Percentiles rank a stretch among this genome's conserved stretches.
Evolutionary conservation across 2,888 invertebrate species (phyloP).

Genomic region (Diaprepes abbreviatus): DNA sequence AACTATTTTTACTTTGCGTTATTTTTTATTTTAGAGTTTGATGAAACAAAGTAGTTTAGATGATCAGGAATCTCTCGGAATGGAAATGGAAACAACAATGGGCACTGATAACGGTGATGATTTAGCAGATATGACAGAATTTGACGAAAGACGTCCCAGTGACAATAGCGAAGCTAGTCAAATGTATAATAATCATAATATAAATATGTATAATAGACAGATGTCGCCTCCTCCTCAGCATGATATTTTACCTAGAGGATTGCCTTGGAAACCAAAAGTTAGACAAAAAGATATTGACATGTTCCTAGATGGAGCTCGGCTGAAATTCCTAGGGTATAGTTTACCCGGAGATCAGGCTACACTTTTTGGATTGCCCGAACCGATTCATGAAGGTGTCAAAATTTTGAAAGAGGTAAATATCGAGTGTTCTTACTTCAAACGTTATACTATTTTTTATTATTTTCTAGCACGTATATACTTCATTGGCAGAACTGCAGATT

Average conservation of each 20-base stretch:
- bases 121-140: constrained; percentile 69
- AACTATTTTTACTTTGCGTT: too few relatives aligned
- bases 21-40: constrained; percentile 73
- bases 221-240: constrained; percentile 55
- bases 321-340: constrained; percentile 97
- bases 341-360: constrained; percentile 89
- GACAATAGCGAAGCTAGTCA: constrained; percentile 64
- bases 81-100: constrained; percentile 78
- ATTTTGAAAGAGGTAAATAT: constrained; percentile 81
- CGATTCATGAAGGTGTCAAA: constrained; percentile 96
- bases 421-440: too few relatives aligned
- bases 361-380: constrained; percentile 94
- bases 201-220: constrained; percentile 58
- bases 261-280: constrained; percentile 98
- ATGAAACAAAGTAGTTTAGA: constrained; percentile 94
- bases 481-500: constrained; percentile 92
- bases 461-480: constrained; percentile 93
- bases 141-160: constrained; percentile 70
- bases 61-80: constrained; percentile 80
- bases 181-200: constrained; percentile 59
- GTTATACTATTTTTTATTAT: too few relatives aligned
- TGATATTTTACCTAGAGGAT: constrained; percentile 67
- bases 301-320: constrained; percentile 90
- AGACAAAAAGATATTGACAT: constrained; percentile 93
- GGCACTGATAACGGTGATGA: constrained; percentile 63